Percentiles rank a stretch among this genome's conserved stretches.
Evolutionary conservation across 2,113 vertebrate genomes (phyloP).

Genomic region (Pteropus alecto): DNA sequence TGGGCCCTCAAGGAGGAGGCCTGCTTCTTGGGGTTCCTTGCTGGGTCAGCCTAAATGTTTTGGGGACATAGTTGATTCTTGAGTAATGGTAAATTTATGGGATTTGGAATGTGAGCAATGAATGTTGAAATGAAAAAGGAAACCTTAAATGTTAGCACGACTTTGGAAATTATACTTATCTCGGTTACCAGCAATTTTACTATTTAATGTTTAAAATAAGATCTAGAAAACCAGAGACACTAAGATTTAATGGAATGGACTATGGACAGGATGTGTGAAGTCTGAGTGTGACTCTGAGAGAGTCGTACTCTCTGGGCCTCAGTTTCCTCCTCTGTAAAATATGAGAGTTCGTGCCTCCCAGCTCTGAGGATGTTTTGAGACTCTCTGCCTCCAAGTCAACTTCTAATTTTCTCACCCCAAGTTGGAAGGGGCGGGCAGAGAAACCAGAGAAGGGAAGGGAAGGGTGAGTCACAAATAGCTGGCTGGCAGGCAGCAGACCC

Average conservation of each 20-base stretch:
- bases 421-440: constrained; percentile 39
- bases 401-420: constrained; percentile 42
- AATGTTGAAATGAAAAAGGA: neutral
- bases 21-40: neutral
- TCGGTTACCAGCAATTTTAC: neutral
- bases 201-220: constrained; percentile 35
- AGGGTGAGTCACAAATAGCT: constrained; percentile 70
- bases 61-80: neutral
- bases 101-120: constrained; percentile 13
- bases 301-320: neutral
- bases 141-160: constrained; percentile 17
- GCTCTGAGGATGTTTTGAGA: neutral
- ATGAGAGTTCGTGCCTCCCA: neutral
- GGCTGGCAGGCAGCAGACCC: constrained; percentile 24
- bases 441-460: constrained; percentile 53
- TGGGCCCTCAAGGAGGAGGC: neutral
- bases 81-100: neutral
- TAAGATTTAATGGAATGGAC: neutral
- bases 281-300: neutral
- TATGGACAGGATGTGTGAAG: neutral
- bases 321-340: constrained; percentile 19
- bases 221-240: constrained; percentile 9
- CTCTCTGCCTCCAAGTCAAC: constrained; percentile 36
- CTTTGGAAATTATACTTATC: constrained; percentile 13
- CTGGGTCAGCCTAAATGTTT: neutral